Conservation (phyloP, 2,888 invertebrate species). For the Eupithecia subumbrata region DNA sequence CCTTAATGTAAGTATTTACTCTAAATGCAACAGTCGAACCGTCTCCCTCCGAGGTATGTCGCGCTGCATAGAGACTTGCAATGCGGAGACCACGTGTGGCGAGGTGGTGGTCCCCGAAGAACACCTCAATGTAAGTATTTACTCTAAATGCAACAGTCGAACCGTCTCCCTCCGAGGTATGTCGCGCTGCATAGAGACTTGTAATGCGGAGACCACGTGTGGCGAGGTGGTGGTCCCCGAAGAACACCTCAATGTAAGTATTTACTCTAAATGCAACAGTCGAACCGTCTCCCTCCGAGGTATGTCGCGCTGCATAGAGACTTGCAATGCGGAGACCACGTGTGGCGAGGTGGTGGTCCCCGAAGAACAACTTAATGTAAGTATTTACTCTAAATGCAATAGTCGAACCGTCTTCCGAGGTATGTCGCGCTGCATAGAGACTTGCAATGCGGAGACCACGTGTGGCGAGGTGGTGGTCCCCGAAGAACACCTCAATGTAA, state of each 20-base stretch:
- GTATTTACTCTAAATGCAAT: conserved; percentile 87
- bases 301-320: conserved; percentile 93
- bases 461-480: conserved; percentile 99
- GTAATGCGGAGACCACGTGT: conserved; percentile 94
- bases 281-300: conserved; percentile 94
- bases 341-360: conserved; percentile 99
- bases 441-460: conserved; percentile 92
- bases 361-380: conserved; percentile 95
- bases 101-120: conserved; percentile 96
- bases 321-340: conserved; percentile 92
- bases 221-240: conserved; percentile 98
- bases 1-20: conserved; percentile 89
- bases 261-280: conserved; percentile 63
- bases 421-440: conserved; percentile 93
- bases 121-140: conserved; percentile 93
- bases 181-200: conserved; percentile 94
- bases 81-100: conserved; percentile 95
- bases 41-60: conserved; percentile 93
- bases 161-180: conserved; percentile 93
- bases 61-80: conserved; percentile 94
- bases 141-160: conserved; percentile 90
- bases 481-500: conserved; percentile 95
- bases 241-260: conserved; percentile 94
- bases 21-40: conserved; percentile 85
- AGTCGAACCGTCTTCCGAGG: conserved; percentile 94